These are phyloP conservation scores for Euura lappo DNA, from an alignment of 1,140 invertebrate genomes.

Conservation along the genomic window DNA sequence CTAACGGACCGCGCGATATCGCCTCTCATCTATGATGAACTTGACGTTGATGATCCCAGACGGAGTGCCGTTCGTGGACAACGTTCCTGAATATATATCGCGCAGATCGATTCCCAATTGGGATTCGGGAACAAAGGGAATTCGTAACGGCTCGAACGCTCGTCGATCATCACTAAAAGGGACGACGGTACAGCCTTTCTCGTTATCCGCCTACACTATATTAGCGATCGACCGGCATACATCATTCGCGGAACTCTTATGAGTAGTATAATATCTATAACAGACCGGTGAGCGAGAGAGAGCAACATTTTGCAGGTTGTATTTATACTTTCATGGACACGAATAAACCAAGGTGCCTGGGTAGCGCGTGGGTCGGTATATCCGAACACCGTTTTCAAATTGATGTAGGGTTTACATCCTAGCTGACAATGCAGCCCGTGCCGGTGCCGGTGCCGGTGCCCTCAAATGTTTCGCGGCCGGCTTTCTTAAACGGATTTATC, in stretches of 20 bases:
- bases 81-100: too few species aligned
- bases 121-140: too few species aligned
- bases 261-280: conserved; percentile 49
- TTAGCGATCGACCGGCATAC: conserved; percentile 55
- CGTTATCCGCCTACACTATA: conserved; percentile 60
- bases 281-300: conserved; percentile 34
- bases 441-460: not conserved
- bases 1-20: not conserved
- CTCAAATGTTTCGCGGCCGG: too few species aligned
- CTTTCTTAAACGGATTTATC: too few species aligned
- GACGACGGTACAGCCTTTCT: conserved; percentile 47
- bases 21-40: not conserved
- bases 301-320: conserved; percentile 53
- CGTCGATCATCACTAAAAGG: conserved; percentile 40
- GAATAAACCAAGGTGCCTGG: not conserved
- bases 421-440: conserved; percentile 45
- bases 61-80: not conserved
- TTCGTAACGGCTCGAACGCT: too few species aligned
- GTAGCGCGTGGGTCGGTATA: conserved; percentile 17
- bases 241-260: conserved; percentile 51
- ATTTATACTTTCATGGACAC: conserved; percentile 21
- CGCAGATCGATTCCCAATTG: too few species aligned
- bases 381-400: conserved; percentile 36
- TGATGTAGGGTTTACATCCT: conserved; percentile 48
- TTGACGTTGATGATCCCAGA: not conserved